Conservation (phyloP, 2,888 invertebrate species). For the Lacanobia oleracea region DNA sequence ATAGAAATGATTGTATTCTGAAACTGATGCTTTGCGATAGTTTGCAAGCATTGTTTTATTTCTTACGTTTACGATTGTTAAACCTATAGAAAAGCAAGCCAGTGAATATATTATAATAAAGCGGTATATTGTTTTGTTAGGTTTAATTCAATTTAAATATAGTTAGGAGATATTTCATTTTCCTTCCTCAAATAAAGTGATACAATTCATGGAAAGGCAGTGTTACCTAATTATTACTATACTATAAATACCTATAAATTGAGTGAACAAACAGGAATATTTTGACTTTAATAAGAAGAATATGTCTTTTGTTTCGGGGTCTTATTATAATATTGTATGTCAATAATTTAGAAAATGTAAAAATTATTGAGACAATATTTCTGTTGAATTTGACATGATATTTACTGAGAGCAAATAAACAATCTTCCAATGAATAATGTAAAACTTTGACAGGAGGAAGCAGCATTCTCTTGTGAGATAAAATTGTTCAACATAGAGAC, state of each 20-base stretch:
- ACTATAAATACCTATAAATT: constrained; percentile 4
- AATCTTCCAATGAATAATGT: background rate
- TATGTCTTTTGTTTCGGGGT: background rate
- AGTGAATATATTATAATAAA: background rate
- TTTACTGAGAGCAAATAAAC: background rate
- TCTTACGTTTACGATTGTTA: background rate
- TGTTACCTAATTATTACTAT: background rate
- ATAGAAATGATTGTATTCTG: constrained; percentile 16
- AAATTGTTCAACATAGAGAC: background rate
- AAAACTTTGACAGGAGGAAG: background rate
- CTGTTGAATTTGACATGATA: background rate
- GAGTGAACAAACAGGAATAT: constrained; percentile 31
- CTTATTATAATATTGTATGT: background rate
- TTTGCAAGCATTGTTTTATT: background rate
- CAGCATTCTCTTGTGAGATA: background rate
- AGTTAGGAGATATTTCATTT: constrained; percentile 18
- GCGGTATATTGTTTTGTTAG: background rate
- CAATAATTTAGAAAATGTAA: background rate
- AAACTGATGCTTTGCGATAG: background rate
- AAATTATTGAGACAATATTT: background rate
- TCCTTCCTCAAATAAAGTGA: constrained; percentile 42
- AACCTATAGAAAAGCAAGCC: background rate
- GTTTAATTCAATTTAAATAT: constrained; percentile 6
- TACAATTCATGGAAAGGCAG: background rate
- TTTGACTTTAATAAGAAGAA: constrained; percentile 2